Evolutionary conservation across 1,140 invertebrate species (phyloP), one percentile per base, ranked within the genome.

Genomic region (Nymphalis io): DNA sequence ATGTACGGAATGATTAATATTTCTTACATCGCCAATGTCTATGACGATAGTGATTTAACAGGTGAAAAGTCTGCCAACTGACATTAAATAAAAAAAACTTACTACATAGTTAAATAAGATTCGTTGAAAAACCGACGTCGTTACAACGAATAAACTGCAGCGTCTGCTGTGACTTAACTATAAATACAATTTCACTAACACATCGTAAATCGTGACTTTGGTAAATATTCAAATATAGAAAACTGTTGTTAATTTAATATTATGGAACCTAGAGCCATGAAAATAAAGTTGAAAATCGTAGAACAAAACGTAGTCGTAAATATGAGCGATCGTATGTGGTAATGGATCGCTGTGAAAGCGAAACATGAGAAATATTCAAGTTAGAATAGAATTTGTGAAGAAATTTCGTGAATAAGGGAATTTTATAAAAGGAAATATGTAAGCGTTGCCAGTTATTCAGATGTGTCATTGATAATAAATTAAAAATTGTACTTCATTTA

Each of bases 301-400:
- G 1, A 53, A 44, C 27, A 13, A 53, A 51, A 39, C 20, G 18
- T 53, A 16, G 48, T 44, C 48, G 61, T 63, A 53, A 63, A 53
- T 53, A 51, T 63, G 46, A 63, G 21, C 61, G 61, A 63, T 63
- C 48, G 61, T 38, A 51, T 18, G 51, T 33, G 16, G 61, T 63
- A 63, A 63, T 63, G 61, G 61, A 63, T 63, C 46, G 61, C 61
- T 53, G 46, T 44, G 46, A 63, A 63, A 53, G 60, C 44, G 44
- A 48, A 62, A 62, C 60, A 53, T 18, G 61, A 63, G 61, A 39
- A 63, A 63, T 63, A 63, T 63, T 63, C 27, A 63, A 53, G 61
- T 63, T 33, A 13, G 51, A 27, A 55, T 27, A 27, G 51, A 55
- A 55, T 55, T 55, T 53, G 46, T 21, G 33, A 63, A 63, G 61